A percentile compares a stretch with the other conserved stretches of the same genome.
phyloP scores from a whole-genome alignment of 2,888 invertebrate genomes.

The Steromphala cineraria region DNA sequence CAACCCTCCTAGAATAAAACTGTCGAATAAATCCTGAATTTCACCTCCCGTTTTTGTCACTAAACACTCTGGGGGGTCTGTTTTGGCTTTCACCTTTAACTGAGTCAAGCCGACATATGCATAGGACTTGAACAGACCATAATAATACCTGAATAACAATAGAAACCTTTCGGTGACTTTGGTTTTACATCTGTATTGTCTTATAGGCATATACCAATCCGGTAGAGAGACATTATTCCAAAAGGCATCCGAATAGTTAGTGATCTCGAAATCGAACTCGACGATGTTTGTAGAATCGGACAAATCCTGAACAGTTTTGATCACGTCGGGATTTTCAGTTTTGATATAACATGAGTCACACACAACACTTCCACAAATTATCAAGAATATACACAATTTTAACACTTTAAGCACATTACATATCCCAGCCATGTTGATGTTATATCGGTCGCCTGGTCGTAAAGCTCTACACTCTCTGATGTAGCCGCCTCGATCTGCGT shows the following conservation, averaged over 20 bases:
- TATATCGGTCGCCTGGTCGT: no score
- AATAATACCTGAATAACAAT: slow-evolving; percentile 33
- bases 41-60: background rate
- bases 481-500: no score
- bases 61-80: slow-evolving; percentile 25
- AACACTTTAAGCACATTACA: no score
- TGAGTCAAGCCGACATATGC: slow-evolving; percentile 1
- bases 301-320: background rate
- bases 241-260: background rate
- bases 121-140: slow-evolving; percentile 28
- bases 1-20: slow-evolving; percentile 21
- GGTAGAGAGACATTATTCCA: background rate
- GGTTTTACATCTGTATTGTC: background rate
- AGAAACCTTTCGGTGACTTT: slow-evolving; percentile 18
- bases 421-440: no score
- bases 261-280: background rate
- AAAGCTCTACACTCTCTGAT: no score
- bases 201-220: background rate
- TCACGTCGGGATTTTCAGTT: no score
- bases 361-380: no score
- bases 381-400: no score
- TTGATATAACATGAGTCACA: no score
- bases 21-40: slow-evolving; percentile 12
- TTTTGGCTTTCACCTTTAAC: slow-evolving; percentile 1
- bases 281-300: background rate